Evolutionary conservation across 2,888 invertebrate species (phyloP), one percentile per base, ranked within the genome.

Genomic region (Eledona agricola): DNA sequence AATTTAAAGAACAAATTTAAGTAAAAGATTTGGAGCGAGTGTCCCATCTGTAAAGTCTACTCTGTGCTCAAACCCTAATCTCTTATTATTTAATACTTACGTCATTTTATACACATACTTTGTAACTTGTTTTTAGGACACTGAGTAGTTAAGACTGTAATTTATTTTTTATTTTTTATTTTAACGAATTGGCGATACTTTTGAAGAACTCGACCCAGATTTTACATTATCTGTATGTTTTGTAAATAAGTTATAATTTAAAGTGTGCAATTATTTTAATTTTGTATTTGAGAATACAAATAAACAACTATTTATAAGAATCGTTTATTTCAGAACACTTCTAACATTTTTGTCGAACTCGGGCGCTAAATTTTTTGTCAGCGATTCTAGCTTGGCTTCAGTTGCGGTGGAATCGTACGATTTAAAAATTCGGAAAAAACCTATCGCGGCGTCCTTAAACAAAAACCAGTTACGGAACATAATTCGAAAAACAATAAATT

Each of bases 391-490:
- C 34, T 59, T 55, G 35, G 51, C 57, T 40, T 47, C 35, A 4
- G 75, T 72, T 6, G 76, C 56, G 62, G 77, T 73, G 1, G 64
- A 73, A 65, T 84, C 80, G 67, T 79, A 79, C 2, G 69, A 65
- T 2, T 79, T 66, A 34, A 84, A 71, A 2, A 69, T 71, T 66
- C 78, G 78, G 72, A 81, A 85, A 71, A 84, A 80, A 20, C 73
- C 66, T 7, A 84, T 70, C 1, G 83, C 83, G 12, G 77, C 73
- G 28, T 70, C 67, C 84, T 86, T 72, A 9, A 71, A 40, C 42
- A 64, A n/a, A n/a, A 55, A 50, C 9, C 51, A 50, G 15, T 17
- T 40, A 47, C 11, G 46, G 47, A 20, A 55, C 19, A 37, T 16
- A 19, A 19, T 4, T 19, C 19, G 4, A 19, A 19, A 9, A 23